Evolutionary conservation across 2,888 invertebrate genomes (phyloP).

Genomic region (Lasioglossum figueresi): DNA sequence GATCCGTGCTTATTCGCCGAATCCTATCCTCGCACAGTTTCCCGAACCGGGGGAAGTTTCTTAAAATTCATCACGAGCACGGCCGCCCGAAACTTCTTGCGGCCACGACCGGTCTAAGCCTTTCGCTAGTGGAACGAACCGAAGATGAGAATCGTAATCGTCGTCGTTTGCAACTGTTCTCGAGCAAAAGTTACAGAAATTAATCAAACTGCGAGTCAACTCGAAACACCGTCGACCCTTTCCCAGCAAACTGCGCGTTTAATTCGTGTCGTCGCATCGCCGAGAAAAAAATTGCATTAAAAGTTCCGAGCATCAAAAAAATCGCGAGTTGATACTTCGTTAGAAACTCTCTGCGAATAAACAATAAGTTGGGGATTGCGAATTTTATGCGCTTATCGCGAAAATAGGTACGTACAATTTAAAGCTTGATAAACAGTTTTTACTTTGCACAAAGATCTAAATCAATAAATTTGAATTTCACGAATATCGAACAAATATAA

Average conservation of each 20-base stretch:
- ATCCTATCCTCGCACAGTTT: background rate
- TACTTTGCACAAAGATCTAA: no score
- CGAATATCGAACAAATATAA: background rate
- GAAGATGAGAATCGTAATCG: background rate
- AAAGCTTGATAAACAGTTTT: no score
- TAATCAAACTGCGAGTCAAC: background rate
- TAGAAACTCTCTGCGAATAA: background rate
- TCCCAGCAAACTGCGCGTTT: background rate
- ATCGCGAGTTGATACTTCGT: background rate
- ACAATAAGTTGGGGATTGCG: background rate
- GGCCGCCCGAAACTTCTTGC: background rate
- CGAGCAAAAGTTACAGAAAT: background rate
- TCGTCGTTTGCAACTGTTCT: slow-evolving; percentile 1
- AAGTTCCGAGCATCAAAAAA: background rate
- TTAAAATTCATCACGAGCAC: background rate
- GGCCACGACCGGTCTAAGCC: background rate
- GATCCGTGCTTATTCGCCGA: background rate
- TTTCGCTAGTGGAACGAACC: background rate
- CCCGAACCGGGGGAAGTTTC: background rate
- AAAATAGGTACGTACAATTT: no score
- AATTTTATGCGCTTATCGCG: background rate
- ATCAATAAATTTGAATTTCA: background rate
- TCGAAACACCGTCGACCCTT: background rate
- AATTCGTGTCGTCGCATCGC: background rate
- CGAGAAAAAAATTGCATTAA: background rate